Evolutionary conservation across 2,113 vertebrate genomes (phyloP).

Genomic region (cat (Felis catus)): F.catus_Fca126_mat1.0 CM031412.1:108609001-108609500

Average conservation of each 20-base stretch:
- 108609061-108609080: background rate
- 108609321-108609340: background rate
- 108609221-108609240: background rate
- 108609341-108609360: background rate
- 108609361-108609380: slow-evolving; percentile 17
- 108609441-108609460: background rate
- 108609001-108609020: background rate
- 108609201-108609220: background rate
- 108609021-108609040: background rate
- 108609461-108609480: background rate
- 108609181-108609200: slow-evolving; percentile 33
- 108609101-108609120: background rate
- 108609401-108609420: background rate
- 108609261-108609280: background rate
- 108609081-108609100: background rate
- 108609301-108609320: background rate
- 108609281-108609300: background rate
- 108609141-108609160: background rate
- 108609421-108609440: background rate
- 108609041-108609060: background rate
- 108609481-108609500: background rate
- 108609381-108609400: background rate
- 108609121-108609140: background rate
- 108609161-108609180: background rate
- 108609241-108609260: background rate